Base-by-base conservation (phyloP, 2,797 vertebrate genomes). In the Muscicapa comitata region DNA sequence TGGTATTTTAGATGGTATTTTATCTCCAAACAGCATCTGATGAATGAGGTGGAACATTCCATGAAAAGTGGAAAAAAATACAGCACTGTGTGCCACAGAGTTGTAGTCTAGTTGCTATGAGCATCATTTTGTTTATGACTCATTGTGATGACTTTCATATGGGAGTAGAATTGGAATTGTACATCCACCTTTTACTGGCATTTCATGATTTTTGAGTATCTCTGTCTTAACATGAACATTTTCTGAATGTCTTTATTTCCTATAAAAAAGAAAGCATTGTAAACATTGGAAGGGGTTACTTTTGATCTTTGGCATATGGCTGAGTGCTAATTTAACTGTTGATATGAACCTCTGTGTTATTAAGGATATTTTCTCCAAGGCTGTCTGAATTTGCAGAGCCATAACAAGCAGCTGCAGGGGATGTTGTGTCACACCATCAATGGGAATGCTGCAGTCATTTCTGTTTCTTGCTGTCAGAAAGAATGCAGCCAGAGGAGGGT, bases 61-160 rank as follows among this genome's bases (percentile, higher is more conserved):
- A 68, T 83, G 87, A 72, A 58, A 93, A 92, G 54, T 66, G 66
- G 81, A 38, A 68, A 88, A 91, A 86, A 92, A 85, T 47, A 33
- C 20, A 20, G 61, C 31, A 29, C 53, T 57, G 21, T 57, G 40
- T 75, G 87, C 65, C 75, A 77, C 88, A 20, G 68, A 88, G 66
- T 94, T 89, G 91, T 88, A 95, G 74, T 74, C 66, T 76, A 6
- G 58, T 90, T 93, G 87, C 79, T 94, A 57, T 88, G 94, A 66
- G 85, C 85, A 86, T 96, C 26, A 16, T 90, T 97, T 92, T 86
- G 65, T 87, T 93, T 88, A 74, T 96, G 96, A 96, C 70, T 96
- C 94, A 95, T 83, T 57, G 3, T 38, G 82, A 80, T 97, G 91
- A 95, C 47, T 95, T 88, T 87, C 84, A 66, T 84, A 75, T 90